These are phyloP conservation scores for Nomada lathburiana DNA, from an alignment of 2,888 invertebrate genomes.

Conservation along the genomic window DNA sequence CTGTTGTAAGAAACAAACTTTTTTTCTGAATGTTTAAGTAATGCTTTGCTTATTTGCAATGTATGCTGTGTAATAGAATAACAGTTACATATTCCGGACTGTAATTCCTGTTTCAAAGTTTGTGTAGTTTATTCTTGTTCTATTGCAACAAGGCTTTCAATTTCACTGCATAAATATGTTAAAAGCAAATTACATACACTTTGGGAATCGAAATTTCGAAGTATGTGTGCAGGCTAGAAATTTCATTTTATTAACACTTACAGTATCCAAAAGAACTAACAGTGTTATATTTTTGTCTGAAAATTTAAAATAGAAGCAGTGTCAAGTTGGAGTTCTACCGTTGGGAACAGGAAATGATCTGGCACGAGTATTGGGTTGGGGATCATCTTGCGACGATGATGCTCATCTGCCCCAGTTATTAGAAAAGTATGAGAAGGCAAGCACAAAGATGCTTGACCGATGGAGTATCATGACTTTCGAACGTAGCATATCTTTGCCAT, in stretches of 20 bases:
- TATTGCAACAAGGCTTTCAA: not conserved
- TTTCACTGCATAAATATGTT: not conserved
- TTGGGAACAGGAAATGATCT: slow-evolving; percentile 98
- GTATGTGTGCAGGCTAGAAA: not conserved
- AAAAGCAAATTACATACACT: slow-evolving; percentile 5
- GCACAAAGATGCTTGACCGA: slow-evolving; percentile 98
- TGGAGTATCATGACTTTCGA: slow-evolving; percentile 99
- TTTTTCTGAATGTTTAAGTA: slow-evolving; percentile 21
- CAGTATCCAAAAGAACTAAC: not conserved
- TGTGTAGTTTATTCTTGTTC: slow-evolving; percentile 7
- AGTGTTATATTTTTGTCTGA: slow-evolving; percentile 60
- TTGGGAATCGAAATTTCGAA: not conserved
- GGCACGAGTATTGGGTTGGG: slow-evolving; percentile 98
- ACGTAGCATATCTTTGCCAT: slow-evolving; percentile 88
- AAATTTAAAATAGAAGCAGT: slow-evolving; percentile 89
- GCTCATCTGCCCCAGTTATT: slow-evolving; percentile 95
- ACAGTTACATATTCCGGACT: slow-evolving; percentile 18
- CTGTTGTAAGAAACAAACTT: slow-evolving; percentile 29
- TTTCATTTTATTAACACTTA: not conserved
- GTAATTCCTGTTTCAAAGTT: slow-evolving; percentile 3
- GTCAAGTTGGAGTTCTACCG: slow-evolving; percentile 97
- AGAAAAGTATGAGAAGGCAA: slow-evolving; percentile 98
- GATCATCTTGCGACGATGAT: slow-evolving; percentile 97
- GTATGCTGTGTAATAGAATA: slow-evolving; percentile 15
- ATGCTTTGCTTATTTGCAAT: slow-evolving; percentile 39